phyloP scores from a whole-genome alignment of 2,888 invertebrate species.

The Eugnorisma glareosa region DNA sequence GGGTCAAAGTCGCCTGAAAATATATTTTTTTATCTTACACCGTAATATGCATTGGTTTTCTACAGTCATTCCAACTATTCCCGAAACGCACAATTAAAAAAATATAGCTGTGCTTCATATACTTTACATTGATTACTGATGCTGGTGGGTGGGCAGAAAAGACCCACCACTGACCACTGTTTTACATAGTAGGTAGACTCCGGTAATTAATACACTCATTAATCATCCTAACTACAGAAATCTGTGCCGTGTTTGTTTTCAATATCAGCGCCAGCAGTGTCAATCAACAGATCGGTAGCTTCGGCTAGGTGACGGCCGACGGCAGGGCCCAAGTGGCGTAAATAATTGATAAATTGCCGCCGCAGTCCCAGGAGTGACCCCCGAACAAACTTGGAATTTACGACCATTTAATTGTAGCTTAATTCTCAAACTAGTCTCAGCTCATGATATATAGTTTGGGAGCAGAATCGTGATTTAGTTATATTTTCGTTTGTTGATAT shows the following conservation, averaged over 20 bases:
- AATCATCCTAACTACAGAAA: neutral
- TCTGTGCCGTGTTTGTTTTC: constrained; percentile 37
- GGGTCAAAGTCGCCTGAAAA: neutral
- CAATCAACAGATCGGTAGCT: constrained; percentile 75
- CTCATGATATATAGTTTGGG: constrained; percentile 84
- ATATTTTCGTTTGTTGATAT: constrained; percentile 41
- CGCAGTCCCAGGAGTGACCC: constrained; percentile 87
- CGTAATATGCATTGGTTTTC: neutral
- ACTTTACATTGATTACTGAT: neutral
- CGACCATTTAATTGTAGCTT: constrained; percentile 90
- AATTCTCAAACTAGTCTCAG: constrained; percentile 87
- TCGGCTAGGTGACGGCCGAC: constrained; percentile 78
- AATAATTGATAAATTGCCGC: constrained; percentile 91
- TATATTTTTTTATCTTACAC: neutral
- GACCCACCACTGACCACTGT: neutral
- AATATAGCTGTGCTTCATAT: neutral
- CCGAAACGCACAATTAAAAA: neutral
- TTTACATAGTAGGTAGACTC: neutral
- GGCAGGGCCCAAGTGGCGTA: constrained; percentile 86
- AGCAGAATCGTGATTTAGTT: constrained; percentile 63
- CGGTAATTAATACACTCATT: neutral
- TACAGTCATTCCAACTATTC: neutral
- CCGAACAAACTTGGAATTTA: constrained; percentile 87
- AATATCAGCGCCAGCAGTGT: constrained; percentile 67
- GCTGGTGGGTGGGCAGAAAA: neutral